These are phyloP conservation scores for Rhopilema esculentum DNA, from an alignment of 30 jellyfish, hydroid and myxozoan genomes.

Conservation along the genomic window DNA sequence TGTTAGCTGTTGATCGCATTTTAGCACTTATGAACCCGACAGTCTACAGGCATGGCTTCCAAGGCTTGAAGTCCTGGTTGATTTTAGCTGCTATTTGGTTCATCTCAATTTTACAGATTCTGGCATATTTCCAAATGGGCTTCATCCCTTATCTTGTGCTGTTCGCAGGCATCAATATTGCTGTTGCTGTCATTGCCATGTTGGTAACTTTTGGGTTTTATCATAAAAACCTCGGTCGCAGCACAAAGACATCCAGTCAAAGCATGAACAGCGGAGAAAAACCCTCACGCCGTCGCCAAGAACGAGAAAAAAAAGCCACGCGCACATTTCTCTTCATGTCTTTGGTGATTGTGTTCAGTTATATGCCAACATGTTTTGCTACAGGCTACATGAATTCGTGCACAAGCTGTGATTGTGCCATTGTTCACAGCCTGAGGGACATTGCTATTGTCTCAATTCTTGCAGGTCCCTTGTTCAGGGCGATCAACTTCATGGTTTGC, in stretches of 20 bases:
- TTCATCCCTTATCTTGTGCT: constrained; percentile 57
- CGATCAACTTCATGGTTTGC: constrained; percentile 57
- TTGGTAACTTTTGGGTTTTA: constrained; percentile 26
- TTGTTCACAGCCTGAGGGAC: constrained; percentile 66
- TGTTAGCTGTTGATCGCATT: constrained; percentile 48
- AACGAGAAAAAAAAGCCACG: constrained; percentile 63
- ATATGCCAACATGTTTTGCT: constrained; percentile 64
- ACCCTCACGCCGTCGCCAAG: constrained; percentile 59
- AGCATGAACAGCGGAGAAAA: constrained; percentile 5
- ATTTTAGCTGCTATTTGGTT: constrained; percentile 36
- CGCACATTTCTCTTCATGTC: constrained; percentile 64
- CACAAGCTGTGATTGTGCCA: constrained; percentile 65
- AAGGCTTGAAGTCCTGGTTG: constrained; percentile 55
- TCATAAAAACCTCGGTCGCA: constrained; percentile 48
- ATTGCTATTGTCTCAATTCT: constrained; percentile 67
- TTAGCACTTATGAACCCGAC: constrained; percentile 41
- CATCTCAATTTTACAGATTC: constrained; percentile 31
- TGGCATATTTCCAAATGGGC: constrained; percentile 64
- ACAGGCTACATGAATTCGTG: constrained; percentile 71
- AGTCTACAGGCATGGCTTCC: constrained; percentile 51
- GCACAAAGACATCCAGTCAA: not conserved
- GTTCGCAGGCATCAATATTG: constrained; percentile 60
- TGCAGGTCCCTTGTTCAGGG: constrained; percentile 71
- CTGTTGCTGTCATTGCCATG: constrained; percentile 55
- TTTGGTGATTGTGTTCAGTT: constrained; percentile 47